These are phyloP conservation scores for Magallana angulata DNA, from an alignment of 1,140 invertebrate genomes.

Conservation along the genomic window DNA sequence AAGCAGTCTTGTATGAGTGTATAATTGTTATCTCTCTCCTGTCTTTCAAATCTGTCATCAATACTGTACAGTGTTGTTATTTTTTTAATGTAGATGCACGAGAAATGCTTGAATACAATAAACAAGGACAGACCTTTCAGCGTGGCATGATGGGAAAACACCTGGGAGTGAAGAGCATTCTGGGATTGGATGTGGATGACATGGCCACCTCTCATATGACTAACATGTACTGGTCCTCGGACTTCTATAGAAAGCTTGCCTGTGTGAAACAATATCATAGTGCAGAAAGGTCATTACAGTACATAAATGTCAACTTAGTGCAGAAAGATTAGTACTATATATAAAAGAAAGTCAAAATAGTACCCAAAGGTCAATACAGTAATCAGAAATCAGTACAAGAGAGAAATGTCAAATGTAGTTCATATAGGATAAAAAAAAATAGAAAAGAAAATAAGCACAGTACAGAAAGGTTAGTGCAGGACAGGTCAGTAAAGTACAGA, in stretches of 20 bases:
- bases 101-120: not conserved
- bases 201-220: not conserved
- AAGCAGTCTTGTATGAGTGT: no score
- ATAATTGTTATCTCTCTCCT: no score
- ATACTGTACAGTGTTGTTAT: not conserved
- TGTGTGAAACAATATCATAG: not conserved
- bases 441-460: no score
- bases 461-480: no score
- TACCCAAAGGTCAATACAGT: no score
- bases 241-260: not conserved
- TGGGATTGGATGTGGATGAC: not conserved
- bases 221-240: not conserved
- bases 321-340: not conserved
- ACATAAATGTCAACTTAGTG: not conserved
- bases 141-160: not conserved
- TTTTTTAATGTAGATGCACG: not conserved
- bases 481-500: no score
- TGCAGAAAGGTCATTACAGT: not conserved
- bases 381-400: no score
- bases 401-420: no score
- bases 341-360: not conserved
- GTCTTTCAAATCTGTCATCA: no score
- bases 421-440: no score
- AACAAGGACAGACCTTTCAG: not conserved
- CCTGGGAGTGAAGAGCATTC: slow-evolving; percentile 2